Evolutionary conservation across 2,113 vertebrate species (phyloP).

Genomic region (Gallinago jamesoni): DNA sequence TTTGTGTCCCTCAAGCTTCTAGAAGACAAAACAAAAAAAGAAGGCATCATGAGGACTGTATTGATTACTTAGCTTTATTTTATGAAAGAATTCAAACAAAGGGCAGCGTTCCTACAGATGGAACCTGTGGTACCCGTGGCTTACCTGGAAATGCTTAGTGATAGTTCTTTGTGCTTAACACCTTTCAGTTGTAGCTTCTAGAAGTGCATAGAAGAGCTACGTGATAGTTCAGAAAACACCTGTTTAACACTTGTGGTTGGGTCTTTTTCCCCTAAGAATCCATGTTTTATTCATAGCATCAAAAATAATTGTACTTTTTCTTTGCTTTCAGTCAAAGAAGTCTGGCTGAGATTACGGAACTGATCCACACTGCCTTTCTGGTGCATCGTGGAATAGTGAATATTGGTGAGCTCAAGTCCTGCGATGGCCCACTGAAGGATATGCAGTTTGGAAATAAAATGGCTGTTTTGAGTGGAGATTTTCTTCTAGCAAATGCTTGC

Average conservation of each 20-base stretch:
- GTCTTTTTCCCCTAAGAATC: background rate
- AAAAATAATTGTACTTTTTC: conserved; percentile 22
- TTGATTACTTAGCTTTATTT: conserved; percentile 2
- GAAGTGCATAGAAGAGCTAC: background rate
- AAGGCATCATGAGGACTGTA: background rate
- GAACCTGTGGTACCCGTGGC: background rate
- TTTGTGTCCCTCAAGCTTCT: conserved; percentile 26
- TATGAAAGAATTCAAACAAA: background rate
- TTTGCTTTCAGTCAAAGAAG: conserved; percentile 87
- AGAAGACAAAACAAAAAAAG: background rate
- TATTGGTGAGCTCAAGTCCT: conserved; percentile 87
- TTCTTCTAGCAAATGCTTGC: conserved; percentile 94
- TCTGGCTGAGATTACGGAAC: conserved; percentile 95
- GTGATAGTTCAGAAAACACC: background rate
- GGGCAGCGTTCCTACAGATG: background rate
- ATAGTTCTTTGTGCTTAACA: background rate
- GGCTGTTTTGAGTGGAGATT: conserved; percentile 95
- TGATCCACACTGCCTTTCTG: conserved; percentile 96
- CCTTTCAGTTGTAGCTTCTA: background rate
- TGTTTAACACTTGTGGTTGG: background rate
- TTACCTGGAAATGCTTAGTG: background rate
- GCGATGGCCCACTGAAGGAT: conserved; percentile 92
- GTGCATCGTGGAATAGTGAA: conserved; percentile 96
- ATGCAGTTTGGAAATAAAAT: conserved; percentile 99
- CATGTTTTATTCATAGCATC: background rate